Percentiles rank a stretch among this genome's conserved stretches.
These are phyloP conservation scores for Chrysolina americana DNA, from an alignment of 2,888 invertebrate species.

Conservation along the genomic window DNA sequence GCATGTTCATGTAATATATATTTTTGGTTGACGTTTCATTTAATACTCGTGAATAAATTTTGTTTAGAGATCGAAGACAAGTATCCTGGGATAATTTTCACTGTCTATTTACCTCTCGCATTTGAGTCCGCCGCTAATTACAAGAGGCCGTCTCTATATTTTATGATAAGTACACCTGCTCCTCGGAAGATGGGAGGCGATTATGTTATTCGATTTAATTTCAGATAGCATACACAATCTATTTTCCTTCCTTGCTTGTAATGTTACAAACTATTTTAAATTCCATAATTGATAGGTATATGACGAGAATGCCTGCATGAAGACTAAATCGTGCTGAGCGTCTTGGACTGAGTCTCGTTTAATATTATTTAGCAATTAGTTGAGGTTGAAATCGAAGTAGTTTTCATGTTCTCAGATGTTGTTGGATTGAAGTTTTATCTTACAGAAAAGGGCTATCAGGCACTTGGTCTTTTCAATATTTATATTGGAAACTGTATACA, in stretches of 20 bases:
- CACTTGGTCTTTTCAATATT: too few relatives aligned
- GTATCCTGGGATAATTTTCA: too few relatives aligned
- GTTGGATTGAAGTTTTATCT: too few relatives aligned
- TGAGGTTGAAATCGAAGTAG: too few relatives aligned
- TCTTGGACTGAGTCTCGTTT: background rate
- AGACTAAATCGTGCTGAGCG: background rate
- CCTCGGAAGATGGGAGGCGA: constrained; percentile 30
- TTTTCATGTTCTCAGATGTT: too few relatives aligned
- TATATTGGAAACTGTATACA: too few relatives aligned
- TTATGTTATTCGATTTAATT: constrained; percentile 46
- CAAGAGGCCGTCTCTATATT: constrained; percentile 18
- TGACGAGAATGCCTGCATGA: background rate
- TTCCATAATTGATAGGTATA: constrained; percentile 31
- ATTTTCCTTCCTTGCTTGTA: constrained; percentile 24
- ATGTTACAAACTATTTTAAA: constrained; percentile 40
- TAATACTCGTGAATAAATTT: too few relatives aligned
- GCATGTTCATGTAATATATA: too few relatives aligned
- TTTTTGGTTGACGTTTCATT: too few relatives aligned
- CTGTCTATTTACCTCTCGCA: too few relatives aligned
- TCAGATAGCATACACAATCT: constrained; percentile 38
- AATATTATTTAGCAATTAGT: background rate
- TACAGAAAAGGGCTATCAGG: too few relatives aligned
- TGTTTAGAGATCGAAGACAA: too few relatives aligned
- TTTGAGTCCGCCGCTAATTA: background rate
- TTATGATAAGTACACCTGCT: constrained; percentile 40